Conservation (phyloP, 2,797 vertebrate genomes). For the Botia kubotai region DNA sequence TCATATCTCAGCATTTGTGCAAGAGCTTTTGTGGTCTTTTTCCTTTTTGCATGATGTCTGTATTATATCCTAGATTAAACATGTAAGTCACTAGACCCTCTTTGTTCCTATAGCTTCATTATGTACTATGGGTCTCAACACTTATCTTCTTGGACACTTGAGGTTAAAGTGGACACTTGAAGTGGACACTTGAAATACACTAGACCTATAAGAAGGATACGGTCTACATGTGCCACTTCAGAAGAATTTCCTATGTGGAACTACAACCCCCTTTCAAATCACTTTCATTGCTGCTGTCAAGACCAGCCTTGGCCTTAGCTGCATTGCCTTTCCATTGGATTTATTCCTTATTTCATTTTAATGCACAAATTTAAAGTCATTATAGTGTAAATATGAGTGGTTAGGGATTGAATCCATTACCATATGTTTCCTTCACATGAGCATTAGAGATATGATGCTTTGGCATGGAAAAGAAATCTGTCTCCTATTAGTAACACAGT, state of each 20-base stretch:
- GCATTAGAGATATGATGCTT: slow-evolving; percentile 60
- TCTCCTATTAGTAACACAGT: slow-evolving; percentile 57
- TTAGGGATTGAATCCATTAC: slow-evolving; percentile 64
- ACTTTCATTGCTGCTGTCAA: slow-evolving; percentile 14
- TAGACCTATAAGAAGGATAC: not conserved
- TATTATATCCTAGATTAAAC: slow-evolving; percentile 4
- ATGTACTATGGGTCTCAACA: not conserved
- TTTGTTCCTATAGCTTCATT: not conserved
- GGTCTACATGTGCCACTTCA: slow-evolving; percentile 17
- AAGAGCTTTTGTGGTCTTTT: not conserved
- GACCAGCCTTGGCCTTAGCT: slow-evolving; percentile 53
- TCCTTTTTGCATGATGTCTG: no score
- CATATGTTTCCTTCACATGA: slow-evolving; percentile 60
- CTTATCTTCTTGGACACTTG: not conserved
- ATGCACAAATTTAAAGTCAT: slow-evolving; percentile 65
- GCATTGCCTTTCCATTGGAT: slow-evolving; percentile 55
- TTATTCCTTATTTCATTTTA: slow-evolving; percentile 61
- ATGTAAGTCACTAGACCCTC: not conserved
- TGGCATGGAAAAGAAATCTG: slow-evolving; percentile 58
- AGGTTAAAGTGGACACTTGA: slow-evolving; percentile 17
- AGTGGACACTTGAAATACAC: not conserved
- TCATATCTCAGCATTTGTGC: no score
- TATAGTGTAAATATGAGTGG: slow-evolving; percentile 60
- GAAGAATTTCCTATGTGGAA: slow-evolving; percentile 36
- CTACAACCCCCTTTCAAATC: slow-evolving; percentile 49